Percentiles rank a stretch among this genome's conserved stretches.
Conservation (phyloP, 1,140 invertebrate species). For the Aphis craccivora region DNA sequence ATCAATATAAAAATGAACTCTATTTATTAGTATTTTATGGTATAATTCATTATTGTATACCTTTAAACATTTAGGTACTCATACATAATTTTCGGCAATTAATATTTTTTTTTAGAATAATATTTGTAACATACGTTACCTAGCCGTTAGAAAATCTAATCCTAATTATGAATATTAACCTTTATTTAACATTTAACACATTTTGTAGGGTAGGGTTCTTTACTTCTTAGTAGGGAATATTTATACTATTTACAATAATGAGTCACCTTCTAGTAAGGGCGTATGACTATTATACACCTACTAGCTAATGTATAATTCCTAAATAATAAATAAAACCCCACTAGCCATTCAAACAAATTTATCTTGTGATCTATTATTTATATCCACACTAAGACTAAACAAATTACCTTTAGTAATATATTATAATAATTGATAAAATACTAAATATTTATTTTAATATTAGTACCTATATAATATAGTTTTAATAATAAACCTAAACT, state of each 20-base stretch:
- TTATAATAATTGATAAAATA: not conserved
- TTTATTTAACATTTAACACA: not conserved
- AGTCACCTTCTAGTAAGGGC: not conserved
- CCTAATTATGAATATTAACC: not conserved
- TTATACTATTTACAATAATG: not conserved
- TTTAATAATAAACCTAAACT: too few relatives aligned
- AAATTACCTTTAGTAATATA: not conserved
- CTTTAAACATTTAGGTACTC: not conserved
- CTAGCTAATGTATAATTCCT: not conserved
- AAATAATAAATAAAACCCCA: not conserved
- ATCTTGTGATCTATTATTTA: not conserved
- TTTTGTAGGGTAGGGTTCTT: not conserved
- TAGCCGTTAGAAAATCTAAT: not conserved
- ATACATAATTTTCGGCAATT: too few relatives aligned
- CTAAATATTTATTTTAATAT: not conserved
- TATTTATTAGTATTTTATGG: not conserved
- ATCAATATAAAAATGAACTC: not conserved
- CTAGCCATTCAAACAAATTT: not conserved
- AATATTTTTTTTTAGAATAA: not conserved
- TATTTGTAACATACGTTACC: not conserved
- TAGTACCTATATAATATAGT: too few relatives aligned
- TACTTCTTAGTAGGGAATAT: not conserved
- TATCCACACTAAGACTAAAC: not conserved
- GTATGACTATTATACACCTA: too few relatives aligned
- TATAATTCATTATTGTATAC: not conserved